These are phyloP conservation scores for Cosmia trapezina DNA, from an alignment of 2,888 invertebrate genomes.

Conservation along the genomic window DNA sequence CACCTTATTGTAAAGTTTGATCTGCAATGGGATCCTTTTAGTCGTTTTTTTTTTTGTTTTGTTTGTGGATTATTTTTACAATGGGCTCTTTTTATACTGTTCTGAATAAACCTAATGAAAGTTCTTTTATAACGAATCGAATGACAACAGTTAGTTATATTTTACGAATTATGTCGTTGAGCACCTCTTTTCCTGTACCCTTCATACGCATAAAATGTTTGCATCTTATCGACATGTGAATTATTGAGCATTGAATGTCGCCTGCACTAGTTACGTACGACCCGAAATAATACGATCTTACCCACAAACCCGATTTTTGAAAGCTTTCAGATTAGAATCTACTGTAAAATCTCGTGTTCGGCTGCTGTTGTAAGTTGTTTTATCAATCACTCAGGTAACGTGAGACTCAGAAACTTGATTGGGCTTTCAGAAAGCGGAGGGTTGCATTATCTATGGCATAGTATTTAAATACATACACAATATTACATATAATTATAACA, in stretches of 20 bases:
- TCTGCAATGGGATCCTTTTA: too few relatives aligned
- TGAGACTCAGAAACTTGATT: neutral
- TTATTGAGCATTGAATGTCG: neutral
- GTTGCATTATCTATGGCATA: constrained; percentile 1
- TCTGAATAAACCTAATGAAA: too few relatives aligned
- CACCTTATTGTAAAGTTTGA: too few relatives aligned
- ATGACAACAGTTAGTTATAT: too few relatives aligned
- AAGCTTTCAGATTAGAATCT: neutral
- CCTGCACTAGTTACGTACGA: neutral
- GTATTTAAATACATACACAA: constrained; percentile 25
- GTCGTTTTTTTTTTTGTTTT: too few relatives aligned
- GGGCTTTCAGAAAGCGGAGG: constrained; percentile 31
- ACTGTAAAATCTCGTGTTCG: neutral
- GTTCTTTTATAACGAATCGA: too few relatives aligned
- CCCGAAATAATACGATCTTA: constrained; percentile 3
- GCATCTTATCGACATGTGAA: neutral
- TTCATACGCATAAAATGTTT: too few relatives aligned
- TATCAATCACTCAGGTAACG: neutral
- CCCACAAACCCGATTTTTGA: constrained; percentile 16
- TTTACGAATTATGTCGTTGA: too few relatives aligned
- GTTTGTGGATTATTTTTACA: too few relatives aligned
- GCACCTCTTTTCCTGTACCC: too few relatives aligned
- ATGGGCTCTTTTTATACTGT: too few relatives aligned
- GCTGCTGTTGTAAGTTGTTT: neutral
- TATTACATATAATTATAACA: constrained; percentile 37